A percentile compares a stretch with the other conserved stretches of the same genome.
These are phyloP conservation scores for Neoitamus cyanurus DNA, from an alignment of 2,888 invertebrate species.

Conservation along the genomic window DNA sequence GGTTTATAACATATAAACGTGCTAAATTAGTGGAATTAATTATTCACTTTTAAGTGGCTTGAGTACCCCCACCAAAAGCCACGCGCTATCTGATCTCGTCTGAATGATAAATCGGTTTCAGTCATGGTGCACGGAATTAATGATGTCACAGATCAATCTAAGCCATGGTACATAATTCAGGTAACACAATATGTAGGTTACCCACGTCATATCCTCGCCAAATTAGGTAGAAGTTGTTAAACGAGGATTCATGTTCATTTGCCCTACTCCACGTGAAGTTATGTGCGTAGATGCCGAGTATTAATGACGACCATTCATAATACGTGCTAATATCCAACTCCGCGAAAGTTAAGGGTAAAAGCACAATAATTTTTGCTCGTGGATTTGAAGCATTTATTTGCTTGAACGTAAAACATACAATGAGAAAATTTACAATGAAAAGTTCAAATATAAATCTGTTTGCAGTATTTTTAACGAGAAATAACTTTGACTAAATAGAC, in stretches of 20 bases:
- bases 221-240: background rate
- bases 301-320: background rate
- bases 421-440: too few relatives aligned
- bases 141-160: background rate
- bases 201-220: background rate
- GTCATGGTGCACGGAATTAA: background rate
- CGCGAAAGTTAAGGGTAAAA: background rate
- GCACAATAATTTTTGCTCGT: background rate
- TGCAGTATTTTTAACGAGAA: too few relatives aligned
- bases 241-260: background rate
- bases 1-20: conserved; percentile 5
- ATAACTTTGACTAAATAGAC: too few relatives aligned
- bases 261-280: background rate
- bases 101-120: background rate
- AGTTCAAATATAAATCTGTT: too few relatives aligned
- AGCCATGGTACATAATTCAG: background rate
- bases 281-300: background rate
- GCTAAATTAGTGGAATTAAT: conserved; percentile 23
- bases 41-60: background rate
- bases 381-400: too few relatives aligned
- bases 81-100: background rate
- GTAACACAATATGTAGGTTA: background rate
- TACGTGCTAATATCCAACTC: background rate
- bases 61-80: background rate
- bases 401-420: too few relatives aligned